Conservation (phyloP, 2,113 vertebrate genomes). For the Halichoerus grypus region DNA sequence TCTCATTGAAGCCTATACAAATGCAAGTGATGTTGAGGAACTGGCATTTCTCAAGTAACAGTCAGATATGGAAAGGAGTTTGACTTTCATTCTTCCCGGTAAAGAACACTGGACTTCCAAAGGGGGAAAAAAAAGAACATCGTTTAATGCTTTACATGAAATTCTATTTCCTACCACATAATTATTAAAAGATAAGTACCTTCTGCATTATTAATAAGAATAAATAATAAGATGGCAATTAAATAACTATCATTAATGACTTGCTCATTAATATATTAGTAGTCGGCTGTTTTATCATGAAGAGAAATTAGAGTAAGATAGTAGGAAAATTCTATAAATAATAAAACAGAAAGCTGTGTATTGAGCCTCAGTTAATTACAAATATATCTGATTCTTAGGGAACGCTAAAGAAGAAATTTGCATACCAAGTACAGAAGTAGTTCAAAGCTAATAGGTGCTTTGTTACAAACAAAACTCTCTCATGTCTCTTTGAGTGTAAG, state of each 20-base stretch:
- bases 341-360: conserved; percentile 83
- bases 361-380: conserved; percentile 86
- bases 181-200: conserved; percentile 85
- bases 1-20: conserved; percentile 6
- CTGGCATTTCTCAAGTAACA: neutral
- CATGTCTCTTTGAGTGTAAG: conserved; percentile 60
- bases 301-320: conserved; percentile 86
- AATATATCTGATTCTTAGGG: conserved; percentile 84
- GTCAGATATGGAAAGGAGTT: neutral
- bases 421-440: conserved; percentile 21
- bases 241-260: conserved; percentile 88
- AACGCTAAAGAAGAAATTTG: conserved; percentile 65
- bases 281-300: conserved; percentile 86
- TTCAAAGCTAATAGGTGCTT: conserved; percentile 71
- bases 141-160: conserved; percentile 61
- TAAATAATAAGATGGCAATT: conserved; percentile 88
- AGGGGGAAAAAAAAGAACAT: neutral
- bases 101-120: conserved; percentile 31
- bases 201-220: conserved; percentile 88
- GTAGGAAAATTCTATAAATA: conserved; percentile 85
- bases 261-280: conserved; percentile 89
- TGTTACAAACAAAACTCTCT: conserved; percentile 48
- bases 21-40: neutral
- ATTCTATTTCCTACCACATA: conserved; percentile 69
- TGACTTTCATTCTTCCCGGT: conserved; percentile 42